A percentile compares a stretch with the other conserved stretches of the same genome.
phyloP scores from a whole-genome alignment of 2,113 vertebrate species.

The Thomomys bottae region DNA sequence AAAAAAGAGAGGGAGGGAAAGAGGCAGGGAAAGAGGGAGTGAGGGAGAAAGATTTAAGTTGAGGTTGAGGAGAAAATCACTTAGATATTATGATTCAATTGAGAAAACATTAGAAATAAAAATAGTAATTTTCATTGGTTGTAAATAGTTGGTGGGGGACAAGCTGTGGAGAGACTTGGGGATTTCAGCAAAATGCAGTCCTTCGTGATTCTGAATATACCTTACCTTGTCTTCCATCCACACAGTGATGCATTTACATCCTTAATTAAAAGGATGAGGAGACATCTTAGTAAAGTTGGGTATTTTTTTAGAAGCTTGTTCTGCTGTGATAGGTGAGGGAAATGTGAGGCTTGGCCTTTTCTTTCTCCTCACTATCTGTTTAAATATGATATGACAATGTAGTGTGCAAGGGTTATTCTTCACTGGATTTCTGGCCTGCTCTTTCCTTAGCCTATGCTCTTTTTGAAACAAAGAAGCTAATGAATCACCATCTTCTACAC shows the following conservation, averaged over 20 bases:
- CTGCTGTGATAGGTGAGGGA: not conserved
- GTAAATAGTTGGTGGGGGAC: not conserved
- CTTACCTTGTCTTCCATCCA: not conserved
- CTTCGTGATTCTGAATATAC: not conserved
- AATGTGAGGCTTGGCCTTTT: not conserved
- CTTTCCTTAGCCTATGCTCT: not conserved
- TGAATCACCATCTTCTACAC: conserved; percentile 71
- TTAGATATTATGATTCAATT: not conserved
- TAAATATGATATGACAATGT: not conserved
- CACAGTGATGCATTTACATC: not conserved
- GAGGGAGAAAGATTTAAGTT: not conserved
- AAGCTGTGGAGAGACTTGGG: not conserved
- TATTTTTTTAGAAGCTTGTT: too few species aligned
- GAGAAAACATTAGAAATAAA: not conserved
- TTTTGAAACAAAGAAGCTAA: not conserved
- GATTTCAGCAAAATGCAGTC: not conserved
- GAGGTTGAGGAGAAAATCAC: not conserved
- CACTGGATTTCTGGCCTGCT: not conserved
- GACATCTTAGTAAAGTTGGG: not conserved
- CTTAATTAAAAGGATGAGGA: not conserved
- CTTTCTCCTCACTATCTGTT: not conserved
- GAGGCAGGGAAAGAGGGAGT: not conserved
- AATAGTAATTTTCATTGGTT: not conserved
- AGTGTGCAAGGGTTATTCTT: not conserved
- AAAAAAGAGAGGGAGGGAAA: too few species aligned